Base-by-base conservation (phyloP, 2,888 invertebrate species). In the Pyrocoelia pectoralis region DNA sequence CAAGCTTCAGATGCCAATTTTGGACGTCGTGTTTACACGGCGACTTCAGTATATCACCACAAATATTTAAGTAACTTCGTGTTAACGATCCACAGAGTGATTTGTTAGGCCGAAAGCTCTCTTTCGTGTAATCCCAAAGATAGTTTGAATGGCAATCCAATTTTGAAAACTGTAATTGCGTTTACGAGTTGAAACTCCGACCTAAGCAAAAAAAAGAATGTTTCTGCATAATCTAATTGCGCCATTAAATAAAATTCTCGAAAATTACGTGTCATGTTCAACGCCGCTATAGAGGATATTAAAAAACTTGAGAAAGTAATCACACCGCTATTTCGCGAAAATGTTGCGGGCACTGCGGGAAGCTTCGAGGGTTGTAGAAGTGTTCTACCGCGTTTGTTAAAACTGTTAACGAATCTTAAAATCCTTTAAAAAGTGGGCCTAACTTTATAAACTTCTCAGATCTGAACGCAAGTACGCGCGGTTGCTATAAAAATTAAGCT, bases 391-490 rank as follows among this genome's bases (percentile, higher is more conserved):
- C 78, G 78, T 79, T 79, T 80, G 79, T 79, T 79, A 79, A 79
- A 79, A 79, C 79, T 79, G 80, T 80, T 80, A 80, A 80, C 80
- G 80, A 79, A 80, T 80, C 78, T 76, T 76, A 77, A 79, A 80
- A 79, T 80, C 79, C 79, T 76, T 79, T 79, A 79, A 80, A 80
- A 80, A 80, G 78, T 77, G 77, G 74, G 74, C 72, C 75, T 71
- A 78, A 78, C 74, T 80, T 79, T 77, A 78, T 77, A 78, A 78
- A 78, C 77, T 75, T 75, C 73, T 69, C 68, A 72, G 77, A 76
- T 77, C 73, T 77, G 75, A 77, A 68, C 69, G 68, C 71, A 62
- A 24, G 24, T 24, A 24, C 59, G 72, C 73, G 74, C 76, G 74
- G 75, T 73, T 67, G 75, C 76, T 72, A 78, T 80, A 79, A 80